These are phyloP conservation scores for Aldrovandia affinis DNA, from an alignment of 2,797 vertebrate genomes.

Conservation along the genomic window DNA sequence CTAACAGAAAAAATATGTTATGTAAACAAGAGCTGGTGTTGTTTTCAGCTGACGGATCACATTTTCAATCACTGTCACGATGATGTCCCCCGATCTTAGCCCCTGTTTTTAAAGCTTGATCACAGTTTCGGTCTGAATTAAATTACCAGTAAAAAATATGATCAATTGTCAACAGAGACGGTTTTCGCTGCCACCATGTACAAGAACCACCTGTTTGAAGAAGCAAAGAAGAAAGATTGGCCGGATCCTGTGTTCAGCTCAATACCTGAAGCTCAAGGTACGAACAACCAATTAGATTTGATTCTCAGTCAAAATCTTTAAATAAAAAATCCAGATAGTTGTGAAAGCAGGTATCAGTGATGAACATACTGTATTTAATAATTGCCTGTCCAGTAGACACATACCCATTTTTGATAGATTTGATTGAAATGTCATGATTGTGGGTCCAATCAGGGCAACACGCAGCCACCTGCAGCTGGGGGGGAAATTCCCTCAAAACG, in stretches of 20 bases:
- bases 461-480: too few relatives aligned
- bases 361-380: not conserved
- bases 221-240: slow-evolving; percentile 41
- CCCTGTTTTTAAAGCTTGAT: not conserved
- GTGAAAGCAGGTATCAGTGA: not conserved
- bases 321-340: not conserved
- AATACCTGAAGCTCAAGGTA: slow-evolving; percentile 38
- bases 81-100: not conserved
- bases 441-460: too few relatives aligned
- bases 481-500: too few relatives aligned
- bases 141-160: not conserved
- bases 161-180: slow-evolving; percentile 44
- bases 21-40: too few relatives aligned
- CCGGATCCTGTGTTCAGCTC: slow-evolving; percentile 40
- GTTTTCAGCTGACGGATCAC: not conserved
- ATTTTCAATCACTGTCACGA: not conserved
- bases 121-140: not conserved
- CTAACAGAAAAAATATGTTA: too few relatives aligned
- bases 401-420: not conserved
- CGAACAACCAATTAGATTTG: not conserved
- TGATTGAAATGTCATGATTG: not conserved
- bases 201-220: slow-evolving; percentile 55
- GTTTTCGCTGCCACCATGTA: slow-evolving; percentile 29
- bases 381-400: not conserved
- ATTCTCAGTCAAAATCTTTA: not conserved